Evolutionary conservation across 2,113 vertebrate genomes (phyloP).

Genomic region (Nesogale talazaci): DNA sequence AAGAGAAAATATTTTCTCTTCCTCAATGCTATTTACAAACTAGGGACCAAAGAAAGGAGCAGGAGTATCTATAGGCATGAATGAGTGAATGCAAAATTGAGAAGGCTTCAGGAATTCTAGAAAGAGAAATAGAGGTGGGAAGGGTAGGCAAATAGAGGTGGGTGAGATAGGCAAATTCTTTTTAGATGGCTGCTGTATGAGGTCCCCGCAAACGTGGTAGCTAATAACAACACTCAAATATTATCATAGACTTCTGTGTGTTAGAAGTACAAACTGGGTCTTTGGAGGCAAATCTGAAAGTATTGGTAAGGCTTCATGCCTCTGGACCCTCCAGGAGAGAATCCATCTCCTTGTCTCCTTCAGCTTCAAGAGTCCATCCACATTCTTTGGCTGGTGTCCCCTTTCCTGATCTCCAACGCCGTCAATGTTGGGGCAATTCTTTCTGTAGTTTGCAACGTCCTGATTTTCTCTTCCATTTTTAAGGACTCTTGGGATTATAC

Average conservation of each 20-base stretch:
- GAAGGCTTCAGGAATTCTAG: neutral
- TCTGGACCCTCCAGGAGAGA: neutral
- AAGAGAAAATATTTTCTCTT: neutral
- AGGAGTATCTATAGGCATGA: neutral
- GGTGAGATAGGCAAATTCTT: neutral
- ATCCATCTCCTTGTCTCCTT: neutral
- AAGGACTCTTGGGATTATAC: neutral
- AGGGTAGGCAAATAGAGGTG: neutral
- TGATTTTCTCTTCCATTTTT: neutral
- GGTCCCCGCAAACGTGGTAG: neutral
- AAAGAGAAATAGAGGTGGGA: neutral
- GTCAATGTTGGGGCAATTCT: neutral
- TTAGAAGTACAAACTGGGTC: neutral
- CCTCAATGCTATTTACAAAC: slow-evolving; percentile 1
- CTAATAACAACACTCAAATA: neutral
- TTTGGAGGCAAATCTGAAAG: neutral
- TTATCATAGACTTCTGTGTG: neutral
- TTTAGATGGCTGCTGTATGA: neutral
- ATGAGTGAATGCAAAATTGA: neutral
- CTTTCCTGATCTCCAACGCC: neutral
- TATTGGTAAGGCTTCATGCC: neutral
- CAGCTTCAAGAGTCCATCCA: neutral
- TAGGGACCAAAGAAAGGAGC: neutral
- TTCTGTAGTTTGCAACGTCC: fast-evolving
- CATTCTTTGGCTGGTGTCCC: neutral